Evolutionary conservation across 2,113 vertebrate species (phyloP), one percentile per base, ranked within the genome.

Genomic region (Sorex fumeus): DNA sequence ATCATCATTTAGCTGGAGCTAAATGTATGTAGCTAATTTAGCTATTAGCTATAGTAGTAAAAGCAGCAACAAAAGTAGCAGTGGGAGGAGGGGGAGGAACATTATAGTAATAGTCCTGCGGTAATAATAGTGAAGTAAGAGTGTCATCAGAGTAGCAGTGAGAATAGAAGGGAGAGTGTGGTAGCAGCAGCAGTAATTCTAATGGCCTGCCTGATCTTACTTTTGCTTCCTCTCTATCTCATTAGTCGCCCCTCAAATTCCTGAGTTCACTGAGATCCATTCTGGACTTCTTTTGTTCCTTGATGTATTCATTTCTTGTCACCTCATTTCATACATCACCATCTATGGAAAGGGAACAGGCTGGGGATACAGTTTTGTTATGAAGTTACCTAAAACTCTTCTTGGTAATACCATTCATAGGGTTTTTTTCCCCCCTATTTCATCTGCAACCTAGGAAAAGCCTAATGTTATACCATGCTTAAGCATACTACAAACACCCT

Each of bases 11-110:
- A 40, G 40, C 40, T 40, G 40, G 3, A 3, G 40, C 40, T 40
- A 40, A 40, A 40, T 40, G 7, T 40, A 40, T 40, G 40, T 40
- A 40, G 40, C 40, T 4, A 40, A 40, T 40, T 40, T 40, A 1
- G 71, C 36, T 1, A 13, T 11, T 16, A 15, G 21, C 1, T 19
- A 4, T 4, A 2, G 8, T 21, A 2, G 0, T 11, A n/a, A 60
- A 21, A 19, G 18, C 18, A 60, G 57, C 6, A 60, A 3, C 18
- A 60, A 7, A 6, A 60, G 57, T 60, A 60, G 19, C 57, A 60
- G 57, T 21, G 18, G 57, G 18, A 60, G 57, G 57, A 60, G 57
- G 57, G 18, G 57, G 6, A 60, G 57, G 57, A 60, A 19, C 57
- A 60, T 15, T 19, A 23, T 23, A 60, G 57, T 53, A 60, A 23